phyloP scores from a whole-genome alignment of 1,140 invertebrate species.

The Caenorhabditis brenneri region DNA sequence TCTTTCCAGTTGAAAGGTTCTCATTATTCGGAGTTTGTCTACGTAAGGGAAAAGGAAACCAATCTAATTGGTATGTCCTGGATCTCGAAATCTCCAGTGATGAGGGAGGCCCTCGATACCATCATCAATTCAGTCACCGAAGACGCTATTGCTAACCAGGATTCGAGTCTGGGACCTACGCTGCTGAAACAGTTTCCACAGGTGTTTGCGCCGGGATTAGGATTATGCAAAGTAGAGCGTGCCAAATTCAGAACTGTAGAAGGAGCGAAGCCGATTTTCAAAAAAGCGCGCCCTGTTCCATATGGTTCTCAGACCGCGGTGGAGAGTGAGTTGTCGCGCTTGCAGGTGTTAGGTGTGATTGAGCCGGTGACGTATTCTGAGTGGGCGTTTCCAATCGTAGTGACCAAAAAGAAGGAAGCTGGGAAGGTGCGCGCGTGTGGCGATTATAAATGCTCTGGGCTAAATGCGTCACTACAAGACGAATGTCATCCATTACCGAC shows the following conservation, averaged over 20 bases:
- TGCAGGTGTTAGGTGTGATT: constrained; percentile 67
- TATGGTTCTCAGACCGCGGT: background rate
- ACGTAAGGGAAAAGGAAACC: background rate
- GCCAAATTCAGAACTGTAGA: no score
- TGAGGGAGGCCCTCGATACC: no score
- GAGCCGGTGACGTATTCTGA: constrained; percentile 68
- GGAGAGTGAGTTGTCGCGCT: constrained; percentile 50
- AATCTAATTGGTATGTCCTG: background rate
- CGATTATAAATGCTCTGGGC: constrained; percentile 65
- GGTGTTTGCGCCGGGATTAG: no score
- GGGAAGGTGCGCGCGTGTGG: constrained; percentile 70
- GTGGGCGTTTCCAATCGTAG: constrained; percentile 72
- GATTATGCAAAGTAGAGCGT: no score
- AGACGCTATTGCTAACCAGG: no score
- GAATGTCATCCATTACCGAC: no score
- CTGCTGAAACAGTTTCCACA: no score
- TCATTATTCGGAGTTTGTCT: background rate
- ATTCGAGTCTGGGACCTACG: no score
- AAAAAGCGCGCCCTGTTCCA: constrained; percentile 40
- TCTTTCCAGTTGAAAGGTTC: background rate
- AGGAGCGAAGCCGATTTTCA: constrained; percentile 34
- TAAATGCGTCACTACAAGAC: constrained; percentile 61
- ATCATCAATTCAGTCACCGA: no score
- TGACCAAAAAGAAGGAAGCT: constrained; percentile 69
- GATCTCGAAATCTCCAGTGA: background rate